phyloP scores from a whole-genome alignment of 2,888 invertebrate species.

The Drosophila tanythrix region DNA sequence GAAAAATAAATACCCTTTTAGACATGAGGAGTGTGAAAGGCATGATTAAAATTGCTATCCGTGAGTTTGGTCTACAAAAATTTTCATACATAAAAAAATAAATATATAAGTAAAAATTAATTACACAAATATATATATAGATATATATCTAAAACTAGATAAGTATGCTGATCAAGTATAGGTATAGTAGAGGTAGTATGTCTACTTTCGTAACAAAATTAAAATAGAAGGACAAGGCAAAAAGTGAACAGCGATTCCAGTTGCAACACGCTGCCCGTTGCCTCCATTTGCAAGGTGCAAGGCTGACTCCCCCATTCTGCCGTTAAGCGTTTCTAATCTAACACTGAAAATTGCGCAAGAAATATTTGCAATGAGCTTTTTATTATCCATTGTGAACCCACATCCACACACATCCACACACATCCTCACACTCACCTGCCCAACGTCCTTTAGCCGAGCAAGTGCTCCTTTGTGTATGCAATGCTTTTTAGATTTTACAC shows the following conservation, averaged over 20 bases:
- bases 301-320: neutral
- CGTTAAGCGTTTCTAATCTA: constrained; percentile 70
- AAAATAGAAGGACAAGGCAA: constrained; percentile 12
- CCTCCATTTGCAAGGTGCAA: neutral
- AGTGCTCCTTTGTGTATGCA: constrained; percentile 46
- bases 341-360: constrained; percentile 79
- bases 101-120: neutral
- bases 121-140: too few relatives aligned
- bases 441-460: neutral
- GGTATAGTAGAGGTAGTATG: too few relatives aligned
- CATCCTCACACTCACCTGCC: constrained; percentile 17
- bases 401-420: constrained; percentile 19
- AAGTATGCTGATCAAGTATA: neutral
- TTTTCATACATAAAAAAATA: neutral
- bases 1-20: constrained; percentile 2
- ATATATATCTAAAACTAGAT: neutral
- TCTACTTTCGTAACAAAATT: neutral
- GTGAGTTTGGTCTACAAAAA: neutral
- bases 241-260: constrained; percentile 55
- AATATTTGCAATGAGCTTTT: constrained; percentile 81
- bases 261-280: constrained; percentile 22
- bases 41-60: neutral
- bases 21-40: neutral
- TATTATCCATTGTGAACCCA: constrained; percentile 74
- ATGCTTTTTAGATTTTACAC: constrained; percentile 64